Base-by-base conservation (phyloP, 1,140 invertebrate genomes). In the Ostrea edulis region DNA sequence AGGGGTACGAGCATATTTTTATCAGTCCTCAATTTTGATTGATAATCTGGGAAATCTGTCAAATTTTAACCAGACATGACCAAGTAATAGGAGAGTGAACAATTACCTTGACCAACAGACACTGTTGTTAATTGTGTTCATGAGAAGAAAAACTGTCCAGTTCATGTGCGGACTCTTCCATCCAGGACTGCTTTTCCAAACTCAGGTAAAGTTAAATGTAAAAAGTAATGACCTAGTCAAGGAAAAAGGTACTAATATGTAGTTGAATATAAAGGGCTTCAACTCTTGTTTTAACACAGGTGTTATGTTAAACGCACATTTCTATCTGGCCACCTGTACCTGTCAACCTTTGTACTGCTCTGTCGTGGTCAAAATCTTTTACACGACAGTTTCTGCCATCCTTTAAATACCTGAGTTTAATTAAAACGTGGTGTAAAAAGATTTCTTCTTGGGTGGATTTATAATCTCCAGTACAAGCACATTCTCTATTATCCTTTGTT, bases 1-100 rank as follows among this genome's bases (percentile, higher is more conserved):
- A 85, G 52, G 83, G 83, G 51, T 62, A 58, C 25, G 82, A 54
- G 82, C 51, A 85, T 44, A 83, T 54, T 62, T 85, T 85, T 58
- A 85, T 85, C 83, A 85, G 82, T 83, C 52, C 82, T 83, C 82
- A 83, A 53, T 83, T 83, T 83, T 83, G 82, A 53, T 83, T 83
- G 82, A 83, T 83, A 83, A 83, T 83, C 44, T 22, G 44, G 44
- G 82, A 83, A 53, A 83, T 54, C 82, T 83, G 82, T 83, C 82
- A 83, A 83, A 53, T 53, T 83, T 83, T 52, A 83, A 83, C 35
- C 44, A 83, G 44, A 83, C 82, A n/a, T 51, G 82, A 44, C 44
- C 44, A 83, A 83, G 82, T 83, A 83, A 83, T 54, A 54, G 82
- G 44, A 83, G 82, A 53, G n/a, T 9, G 44, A 83, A 83, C 82